Evolutionary conservation across 2,888 invertebrate species (phyloP), one percentile per base, ranked within the genome.

Genomic region (Siphlonurus alternatus): DNA sequence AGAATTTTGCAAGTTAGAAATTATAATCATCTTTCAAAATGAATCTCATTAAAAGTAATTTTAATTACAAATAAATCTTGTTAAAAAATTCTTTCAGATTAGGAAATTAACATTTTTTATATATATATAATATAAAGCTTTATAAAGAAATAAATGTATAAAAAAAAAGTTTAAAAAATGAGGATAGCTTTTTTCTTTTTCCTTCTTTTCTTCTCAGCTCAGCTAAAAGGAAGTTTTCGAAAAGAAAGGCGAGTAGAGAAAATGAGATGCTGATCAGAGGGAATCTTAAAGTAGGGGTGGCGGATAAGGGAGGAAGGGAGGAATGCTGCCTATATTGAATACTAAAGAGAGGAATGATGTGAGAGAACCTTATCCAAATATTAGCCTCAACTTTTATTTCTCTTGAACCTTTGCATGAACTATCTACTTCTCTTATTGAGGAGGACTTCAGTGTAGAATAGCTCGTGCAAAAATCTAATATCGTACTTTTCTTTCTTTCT

Each of bases 351-450:
- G 20, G 23, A 53, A 24, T 25, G 59, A 22, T 3, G 25, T 10
- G 51, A 63, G 19, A 20, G 61, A 18, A 5, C 22, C 60, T 60
- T 60, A 60, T 60, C 60, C 60, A 60, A 60, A 60, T 60, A 60
- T 60, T 60, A 60, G 60, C 60, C 22, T 60, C 60, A 18, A 22
- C 60, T 38, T 38, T 38, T 38, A 38, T 38, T 38, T 38, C 38
- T 38, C 38, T 38, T 38, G n/a, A n/a, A n/a, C n/a, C 38, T 38
- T 15, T 10, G 15, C 38, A 10, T 15, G 5, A 5, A 10, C 38
- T 38, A 5, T 38, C 38, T 38, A 5, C 15, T 15, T 38, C 38
- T 38, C 38, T 38, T 38, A 38, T 38, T 38, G 38, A 15, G n/a
- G n/a, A n/a, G n/a, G n/a, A n/a, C n/a, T n/a, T n/a, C n/a, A n/a